phyloP scores from a whole-genome alignment of 2,113 vertebrate species.

The Syngnathoides biaculeatus region DNA sequence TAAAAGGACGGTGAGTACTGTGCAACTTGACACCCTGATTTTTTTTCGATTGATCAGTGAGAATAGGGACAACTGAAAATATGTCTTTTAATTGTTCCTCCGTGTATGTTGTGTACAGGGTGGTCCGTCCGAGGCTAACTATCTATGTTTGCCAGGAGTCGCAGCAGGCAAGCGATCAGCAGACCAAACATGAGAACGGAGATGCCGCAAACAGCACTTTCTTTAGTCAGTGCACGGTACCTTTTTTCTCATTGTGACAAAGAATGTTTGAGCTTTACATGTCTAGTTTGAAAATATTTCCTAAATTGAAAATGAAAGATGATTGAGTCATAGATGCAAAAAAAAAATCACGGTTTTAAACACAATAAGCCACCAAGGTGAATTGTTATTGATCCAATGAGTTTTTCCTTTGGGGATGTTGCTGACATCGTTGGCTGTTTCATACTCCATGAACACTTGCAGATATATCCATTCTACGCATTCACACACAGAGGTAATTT shows the following conservation, averaged over 20 bases:
- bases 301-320: neutral
- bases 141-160: slow-evolving; percentile 96
- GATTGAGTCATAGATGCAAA: neutral
- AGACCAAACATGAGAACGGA: slow-evolving; percentile 86
- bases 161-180: slow-evolving; percentile 83
- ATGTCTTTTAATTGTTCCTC: neutral
- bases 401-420: no score
- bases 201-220: slow-evolving; percentile 82
- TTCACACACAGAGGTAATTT: no score
- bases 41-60: neutral
- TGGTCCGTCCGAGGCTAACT: slow-evolving; percentile 89
- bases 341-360: no score
- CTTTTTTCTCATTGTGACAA: neutral
- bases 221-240: slow-evolving; percentile 75
- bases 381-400: no score
- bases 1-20: slow-evolving; percentile 85
- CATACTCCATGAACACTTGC: no score
- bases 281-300: neutral
- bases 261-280: neutral
- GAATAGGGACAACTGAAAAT: neutral
- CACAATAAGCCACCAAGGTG: no score
- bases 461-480: no score
- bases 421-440: no score
- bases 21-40: neutral
- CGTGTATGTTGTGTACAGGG: slow-evolving; percentile 63